These are phyloP conservation scores for Periphyllus acericola DNA, from an alignment of 2,888 invertebrate species.

Conservation along the genomic window DNA sequence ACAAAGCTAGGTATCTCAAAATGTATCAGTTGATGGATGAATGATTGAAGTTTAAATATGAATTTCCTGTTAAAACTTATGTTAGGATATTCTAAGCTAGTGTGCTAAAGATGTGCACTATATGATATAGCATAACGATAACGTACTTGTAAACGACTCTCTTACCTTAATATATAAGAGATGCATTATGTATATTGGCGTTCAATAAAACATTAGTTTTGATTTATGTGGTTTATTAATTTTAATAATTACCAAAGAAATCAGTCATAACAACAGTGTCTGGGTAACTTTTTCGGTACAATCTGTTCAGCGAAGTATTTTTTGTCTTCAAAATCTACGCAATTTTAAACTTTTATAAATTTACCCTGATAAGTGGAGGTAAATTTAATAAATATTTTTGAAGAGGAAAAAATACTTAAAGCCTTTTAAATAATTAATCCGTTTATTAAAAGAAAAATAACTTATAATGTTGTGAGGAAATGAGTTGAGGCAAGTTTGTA, in stretches of 20 bases:
- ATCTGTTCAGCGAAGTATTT: too few species aligned
- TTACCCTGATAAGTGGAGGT: too few species aligned
- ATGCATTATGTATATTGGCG: background rate
- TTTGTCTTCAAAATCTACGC: too few species aligned
- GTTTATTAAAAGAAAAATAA: too few species aligned
- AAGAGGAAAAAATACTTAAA: too few species aligned
- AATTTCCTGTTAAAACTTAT: constrained; percentile 9
- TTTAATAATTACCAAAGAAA: background rate
- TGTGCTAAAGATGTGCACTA: background rate
- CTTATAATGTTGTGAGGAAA: too few species aligned
- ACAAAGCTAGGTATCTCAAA: background rate
- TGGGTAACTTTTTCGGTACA: too few species aligned
- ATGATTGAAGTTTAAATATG: constrained; percentile 23
- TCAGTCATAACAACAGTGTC: background rate
- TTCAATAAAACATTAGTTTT: constrained; percentile 1
- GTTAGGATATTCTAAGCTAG: constrained; percentile 3
- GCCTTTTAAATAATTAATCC: too few species aligned
- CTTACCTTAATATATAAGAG: background rate
- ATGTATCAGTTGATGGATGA: background rate
- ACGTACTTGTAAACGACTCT: background rate
- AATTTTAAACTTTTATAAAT: too few species aligned
- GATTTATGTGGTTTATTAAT: background rate
- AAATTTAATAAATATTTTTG: too few species aligned
- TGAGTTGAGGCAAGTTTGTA: too few species aligned
- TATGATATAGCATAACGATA: background rate